Conservation (phyloP, 2,888 invertebrate species). For the Geotrupes spiniger region DNA sequence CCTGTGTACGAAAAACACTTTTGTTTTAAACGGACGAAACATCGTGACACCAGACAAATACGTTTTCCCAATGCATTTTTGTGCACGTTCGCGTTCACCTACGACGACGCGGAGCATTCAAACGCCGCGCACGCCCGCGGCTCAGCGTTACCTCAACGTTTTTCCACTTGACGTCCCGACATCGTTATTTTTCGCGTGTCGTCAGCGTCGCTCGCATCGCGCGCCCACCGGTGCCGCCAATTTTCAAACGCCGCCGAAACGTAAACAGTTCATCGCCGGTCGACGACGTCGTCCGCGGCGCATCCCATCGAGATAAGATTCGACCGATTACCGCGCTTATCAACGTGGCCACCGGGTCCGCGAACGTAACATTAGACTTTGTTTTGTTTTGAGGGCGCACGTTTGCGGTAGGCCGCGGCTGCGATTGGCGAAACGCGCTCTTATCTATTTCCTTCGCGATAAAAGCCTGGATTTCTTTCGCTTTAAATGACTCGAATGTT, state of each 20-base stretch:
- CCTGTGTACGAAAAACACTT: too few relatives aligned
- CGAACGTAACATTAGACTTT: conserved; percentile 1
- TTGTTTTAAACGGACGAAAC: too few relatives aligned
- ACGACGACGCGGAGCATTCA: conserved; percentile 5
- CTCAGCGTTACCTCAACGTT: conserved; percentile 24
- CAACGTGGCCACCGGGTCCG: too few relatives aligned
- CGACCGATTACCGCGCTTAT: not conserved
- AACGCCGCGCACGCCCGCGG: conserved; percentile 19
- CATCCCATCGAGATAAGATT: not conserved
- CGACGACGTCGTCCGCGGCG: conserved; percentile 2
- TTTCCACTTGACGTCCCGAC: conserved; percentile 16
- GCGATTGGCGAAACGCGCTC: conserved; percentile 11
- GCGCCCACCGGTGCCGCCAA: conserved; percentile 33
- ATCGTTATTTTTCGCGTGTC: conserved; percentile 33
- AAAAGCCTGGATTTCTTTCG: conserved; percentile 15
- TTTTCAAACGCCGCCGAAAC: conserved; percentile 29
- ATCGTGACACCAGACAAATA: too few relatives aligned
- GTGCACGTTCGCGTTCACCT: too few relatives aligned
- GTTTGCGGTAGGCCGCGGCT: conserved; percentile 6
- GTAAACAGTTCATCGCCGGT: not conserved
- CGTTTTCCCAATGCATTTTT: too few relatives aligned
- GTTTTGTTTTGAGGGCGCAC: conserved; percentile 1
- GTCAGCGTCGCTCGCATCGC: conserved; percentile 35
- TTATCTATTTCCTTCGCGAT: conserved; percentile 19
- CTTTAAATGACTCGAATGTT: too few relatives aligned